Base-by-base conservation (phyloP, 2,888 invertebrate genomes). In the Lomographa bimaculata region DNA sequence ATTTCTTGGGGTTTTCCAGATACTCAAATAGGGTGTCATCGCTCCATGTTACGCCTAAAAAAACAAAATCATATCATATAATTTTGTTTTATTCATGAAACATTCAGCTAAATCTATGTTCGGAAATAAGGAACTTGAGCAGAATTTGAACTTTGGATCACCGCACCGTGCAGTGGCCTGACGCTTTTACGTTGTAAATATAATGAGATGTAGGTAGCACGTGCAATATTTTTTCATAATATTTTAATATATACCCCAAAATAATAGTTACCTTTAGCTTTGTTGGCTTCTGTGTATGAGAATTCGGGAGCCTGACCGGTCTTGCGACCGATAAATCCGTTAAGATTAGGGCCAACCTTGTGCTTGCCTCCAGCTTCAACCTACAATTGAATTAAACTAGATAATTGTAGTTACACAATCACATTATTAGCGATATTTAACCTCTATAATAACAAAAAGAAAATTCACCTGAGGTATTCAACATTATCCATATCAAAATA, bases 1-100 rank as follows among this genome's bases (percentile, higher is more conserved):
- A 99, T 87, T 99, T 99, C 92, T 99, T 99, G 50, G 99, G 99
- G 81, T 99, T 98, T 81, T 97, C 97, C 66, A 99, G 91, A 89
- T 99, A 99, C 67, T 94, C 95, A 71, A 97, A 98, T 6, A 99
- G 91, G 0, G 98, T 99, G 50, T 98, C 98, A 46, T 94, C 94
- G 68, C 90, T 92, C 99, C 99, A 99, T 58, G 95, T 95, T 72
- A 99, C 98, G 60, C 97, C 97, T 94, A 62, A 25, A 79, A 84
- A 2, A 14, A 14, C 2, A 8, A 21, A 9, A n/a, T n/a, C n/a
- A n/a, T n/a, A n/a, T 16, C 4, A 24, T 26, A 14, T 3, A n/a
- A n/a, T n/a, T n/a, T n/a, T n/a, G n/a, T n/a, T n/a, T n/a, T n/a
- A n/a, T n/a, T n/a, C n/a, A n/a, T n/a, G n/a, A n/a, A n/a, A n/a